Conservation (phyloP, 2,888 invertebrate species). For the Nomada goodeniana region DNA sequence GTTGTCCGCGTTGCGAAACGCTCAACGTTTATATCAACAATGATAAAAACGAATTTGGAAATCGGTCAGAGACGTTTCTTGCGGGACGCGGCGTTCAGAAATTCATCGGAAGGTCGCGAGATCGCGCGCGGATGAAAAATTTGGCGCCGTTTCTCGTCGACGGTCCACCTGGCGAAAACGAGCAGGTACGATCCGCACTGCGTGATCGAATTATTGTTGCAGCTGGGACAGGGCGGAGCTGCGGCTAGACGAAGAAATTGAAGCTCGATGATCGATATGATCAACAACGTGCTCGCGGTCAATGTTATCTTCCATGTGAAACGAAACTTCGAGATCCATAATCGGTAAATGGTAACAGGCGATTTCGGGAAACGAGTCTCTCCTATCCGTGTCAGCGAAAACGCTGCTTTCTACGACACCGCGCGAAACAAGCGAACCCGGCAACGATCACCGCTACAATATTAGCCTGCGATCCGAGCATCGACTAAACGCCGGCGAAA, state of each 20-base stretch:
- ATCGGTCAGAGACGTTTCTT: not conserved
- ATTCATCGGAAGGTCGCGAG: not conserved
- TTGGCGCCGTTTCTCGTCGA: not conserved
- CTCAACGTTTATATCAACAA: not conserved
- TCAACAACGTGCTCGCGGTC: no score
- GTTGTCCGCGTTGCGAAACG: conserved; percentile 9
- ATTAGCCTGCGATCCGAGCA: not conserved
- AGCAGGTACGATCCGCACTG: not conserved
- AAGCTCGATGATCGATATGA: no score
- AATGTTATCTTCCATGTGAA: no score
- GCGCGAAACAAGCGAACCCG: not conserved
- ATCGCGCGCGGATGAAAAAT: not conserved
- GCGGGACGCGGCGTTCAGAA: not conserved
- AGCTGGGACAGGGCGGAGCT: no score
- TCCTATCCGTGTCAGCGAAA: conserved; percentile 11
- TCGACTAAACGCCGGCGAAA: not conserved
- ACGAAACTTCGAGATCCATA: no score
- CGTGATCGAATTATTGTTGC: no score
- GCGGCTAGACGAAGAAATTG: no score
- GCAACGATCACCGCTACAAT: not conserved
- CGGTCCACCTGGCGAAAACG: no score
- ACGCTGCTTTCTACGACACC: conserved; percentile 24
- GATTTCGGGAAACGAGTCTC: not conserved
- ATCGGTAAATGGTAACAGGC: no score
- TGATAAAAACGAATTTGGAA: conserved; percentile 20